Base-by-base conservation (phyloP, 2,113 vertebrate genomes). In the Nycticebus coucang region DNA sequence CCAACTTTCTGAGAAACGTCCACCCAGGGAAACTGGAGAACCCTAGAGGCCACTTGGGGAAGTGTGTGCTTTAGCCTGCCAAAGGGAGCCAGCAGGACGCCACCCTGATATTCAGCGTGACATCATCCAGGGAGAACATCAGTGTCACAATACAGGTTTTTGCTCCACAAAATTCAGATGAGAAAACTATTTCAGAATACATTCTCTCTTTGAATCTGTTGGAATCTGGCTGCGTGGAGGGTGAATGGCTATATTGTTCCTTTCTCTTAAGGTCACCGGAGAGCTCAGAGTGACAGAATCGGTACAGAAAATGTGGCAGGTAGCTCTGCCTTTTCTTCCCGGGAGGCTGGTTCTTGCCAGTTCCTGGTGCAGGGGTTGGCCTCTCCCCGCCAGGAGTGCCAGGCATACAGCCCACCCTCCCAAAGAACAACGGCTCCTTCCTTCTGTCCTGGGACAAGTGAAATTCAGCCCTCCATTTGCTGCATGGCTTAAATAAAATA, bases 221-320 rank as follows among this genome's bases (percentile, higher is more conserved):
- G 5, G 50, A 82, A 35, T 55, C 33, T 94, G 35, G 59, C 79
- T 77, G 37, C 33, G 26, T 60, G 53, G 35, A 37, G 37, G 53
- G 22, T 33, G 14, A 12, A 12, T 3, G 4, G 15, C 9, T 11
- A 64, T 41, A 17, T 7, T 0, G 3, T 45, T 72, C 28, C 22
- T 91, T 57, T 87, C 64, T 12, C 13, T 0, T 26, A 26, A 60
- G 75, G 30, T 75, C 50, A 60, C 22, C 12, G 0, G 2, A n/a
- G 24, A 88, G 30, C 75, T 45, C 57, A 83, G 59, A 79, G 71
- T 3, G 35, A 87, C 66, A 85, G 37, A 69, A 59, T 15, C 17
- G 4, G 17, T 18, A 57, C 10, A 62, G 57, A 62, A 28, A 15
- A 22, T 28, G 15, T 2, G 15, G 0, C 0, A 5, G 21, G 19